Conservation (phyloP, 2,113 vertebrate species). For the Passer domesticus region DNA sequence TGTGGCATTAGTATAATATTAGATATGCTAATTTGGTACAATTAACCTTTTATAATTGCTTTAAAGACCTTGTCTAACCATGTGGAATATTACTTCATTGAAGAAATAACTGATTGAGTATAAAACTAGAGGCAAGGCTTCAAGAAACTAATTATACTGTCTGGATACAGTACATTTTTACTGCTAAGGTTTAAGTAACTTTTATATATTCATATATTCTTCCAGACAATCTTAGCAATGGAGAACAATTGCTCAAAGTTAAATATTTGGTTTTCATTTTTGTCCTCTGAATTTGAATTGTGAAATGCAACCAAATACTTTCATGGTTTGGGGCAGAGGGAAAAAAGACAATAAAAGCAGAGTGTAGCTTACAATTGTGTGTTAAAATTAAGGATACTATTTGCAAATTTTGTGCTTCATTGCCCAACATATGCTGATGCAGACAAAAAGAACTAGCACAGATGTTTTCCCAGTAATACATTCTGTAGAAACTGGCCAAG, state of each 20-base stretch:
- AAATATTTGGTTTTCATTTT: constrained; percentile 18
- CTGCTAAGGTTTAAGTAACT: not conserved
- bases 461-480: not conserved
- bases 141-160: constrained; percentile 5
- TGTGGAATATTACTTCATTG: not conserved
- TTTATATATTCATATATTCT: not conserved
- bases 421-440: constrained; percentile 30
- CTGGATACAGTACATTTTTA: not conserved
- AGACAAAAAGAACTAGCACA: not conserved
- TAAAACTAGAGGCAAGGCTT: constrained; percentile 4
- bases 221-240: not conserved
- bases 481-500: not conserved
- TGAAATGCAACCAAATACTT: not conserved
- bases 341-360: not conserved
- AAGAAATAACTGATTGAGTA: constrained; percentile 24
- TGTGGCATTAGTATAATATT: not conserved
- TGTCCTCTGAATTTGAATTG: constrained; percentile 4
- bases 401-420: constrained; percentile 57
- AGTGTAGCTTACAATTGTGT: not conserved
- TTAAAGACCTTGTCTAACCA: constrained; percentile 61
- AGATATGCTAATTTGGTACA: constrained; percentile 52
- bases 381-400: constrained; percentile 44
- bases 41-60: constrained; percentile 67
- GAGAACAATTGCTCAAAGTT: constrained; percentile 7
- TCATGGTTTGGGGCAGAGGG: not conserved